These are phyloP conservation scores for Hylia prasina DNA, from an alignment of 2,113 vertebrate species.

Conservation along the genomic window DNA sequence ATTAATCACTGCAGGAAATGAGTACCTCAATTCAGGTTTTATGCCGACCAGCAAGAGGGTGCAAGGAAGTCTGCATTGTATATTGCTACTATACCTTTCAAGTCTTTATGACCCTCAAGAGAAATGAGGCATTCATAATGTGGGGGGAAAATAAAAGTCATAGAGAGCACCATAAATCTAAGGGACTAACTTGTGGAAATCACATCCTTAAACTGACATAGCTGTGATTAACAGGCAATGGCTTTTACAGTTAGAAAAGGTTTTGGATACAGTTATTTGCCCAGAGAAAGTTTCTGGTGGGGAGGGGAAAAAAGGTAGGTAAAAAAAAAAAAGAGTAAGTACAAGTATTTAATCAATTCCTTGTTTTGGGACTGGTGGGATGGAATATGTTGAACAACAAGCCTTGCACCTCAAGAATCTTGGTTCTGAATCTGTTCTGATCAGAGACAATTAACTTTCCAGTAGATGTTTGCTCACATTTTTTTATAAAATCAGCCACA, in stretches of 20 bases:
- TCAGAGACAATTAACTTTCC: neutral
- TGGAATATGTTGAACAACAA: neutral
- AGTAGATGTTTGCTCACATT: neutral
- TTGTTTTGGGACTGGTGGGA: neutral
- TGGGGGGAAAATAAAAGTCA: slow-evolving; percentile 56
- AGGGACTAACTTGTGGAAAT: slow-evolving; percentile 58
- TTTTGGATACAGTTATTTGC: slow-evolving; percentile 40
- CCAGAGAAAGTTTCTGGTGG: neutral
- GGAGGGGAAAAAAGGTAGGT: neutral
- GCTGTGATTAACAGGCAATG: slow-evolving; percentile 56
- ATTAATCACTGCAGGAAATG: slow-evolving; percentile 68
- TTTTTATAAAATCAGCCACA: neutral
- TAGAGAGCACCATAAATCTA: slow-evolving; percentile 61
- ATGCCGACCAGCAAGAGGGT: slow-evolving; percentile 35
- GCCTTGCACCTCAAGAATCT: neutral
- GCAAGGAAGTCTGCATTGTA: slow-evolving; percentile 62
- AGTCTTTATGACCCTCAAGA: slow-evolving; percentile 57
- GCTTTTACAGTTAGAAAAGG: slow-evolving; percentile 48
- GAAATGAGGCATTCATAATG: slow-evolving; percentile 56
- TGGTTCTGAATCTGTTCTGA: slow-evolving; percentile 1
- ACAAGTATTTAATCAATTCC: slow-evolving; percentile 35
- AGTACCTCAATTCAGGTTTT: slow-evolving; percentile 54
- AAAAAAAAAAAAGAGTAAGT: neutral
- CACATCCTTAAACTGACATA: slow-evolving; percentile 58
- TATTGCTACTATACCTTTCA: slow-evolving; percentile 61